Evolutionary conservation across 2,113 vertebrate species (phyloP).

Genomic region (Hemiscyllium ocellatum): DNA sequence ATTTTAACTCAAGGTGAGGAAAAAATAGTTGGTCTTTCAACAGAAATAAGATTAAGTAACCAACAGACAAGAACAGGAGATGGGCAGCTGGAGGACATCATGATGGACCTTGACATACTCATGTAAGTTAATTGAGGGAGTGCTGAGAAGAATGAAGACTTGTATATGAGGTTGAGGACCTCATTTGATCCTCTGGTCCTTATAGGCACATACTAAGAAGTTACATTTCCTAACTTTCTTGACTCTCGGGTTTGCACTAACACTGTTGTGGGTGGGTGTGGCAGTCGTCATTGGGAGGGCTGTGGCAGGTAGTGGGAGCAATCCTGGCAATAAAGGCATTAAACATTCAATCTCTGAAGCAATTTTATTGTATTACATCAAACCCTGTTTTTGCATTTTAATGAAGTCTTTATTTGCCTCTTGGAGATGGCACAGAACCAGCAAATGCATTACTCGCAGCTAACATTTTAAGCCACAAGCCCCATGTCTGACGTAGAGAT

Average conservation of each 20-base stretch:
- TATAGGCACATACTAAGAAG: not conserved
- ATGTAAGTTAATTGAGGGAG: too few relatives aligned
- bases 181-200: not conserved
- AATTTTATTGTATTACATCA: too few relatives aligned
- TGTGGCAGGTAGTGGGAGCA: too few relatives aligned
- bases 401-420: not conserved
- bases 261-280: not conserved
- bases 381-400: not conserved
- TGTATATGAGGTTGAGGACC: not conserved
- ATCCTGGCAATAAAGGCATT: not conserved
- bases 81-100: not conserved
- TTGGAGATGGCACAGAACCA: not conserved
- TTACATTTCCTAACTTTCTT: not conserved
- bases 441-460: not conserved
- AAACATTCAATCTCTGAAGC: too few relatives aligned
- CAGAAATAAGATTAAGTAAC: not conserved
- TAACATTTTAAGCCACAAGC: not conserved
- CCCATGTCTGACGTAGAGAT: not conserved
- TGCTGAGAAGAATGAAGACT: not conserved
- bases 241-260: not conserved
- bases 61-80: not conserved
- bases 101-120: not conserved
- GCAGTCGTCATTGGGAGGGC: too few relatives aligned
- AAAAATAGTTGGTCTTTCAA: not conserved
- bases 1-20: not conserved